Base-by-base conservation (phyloP, 2,888 invertebrate genomes). In the Drosophila sordidapex region DNA sequence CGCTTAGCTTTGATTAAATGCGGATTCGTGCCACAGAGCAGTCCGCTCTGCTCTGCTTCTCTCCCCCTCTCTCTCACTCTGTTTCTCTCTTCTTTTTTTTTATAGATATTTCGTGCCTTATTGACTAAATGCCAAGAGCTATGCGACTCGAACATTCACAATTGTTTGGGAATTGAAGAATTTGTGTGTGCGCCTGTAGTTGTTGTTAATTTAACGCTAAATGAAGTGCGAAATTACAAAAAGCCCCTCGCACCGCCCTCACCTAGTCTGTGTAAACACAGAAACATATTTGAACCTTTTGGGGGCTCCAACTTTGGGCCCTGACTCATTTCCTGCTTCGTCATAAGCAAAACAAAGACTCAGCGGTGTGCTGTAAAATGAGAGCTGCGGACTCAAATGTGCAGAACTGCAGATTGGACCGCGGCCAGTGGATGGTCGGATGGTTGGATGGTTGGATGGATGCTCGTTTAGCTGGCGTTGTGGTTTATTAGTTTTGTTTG, bases 201-300 rank as follows among this genome's bases (percentile, higher is more conserved):
- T 64, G 58, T 69, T 83, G 70, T 85, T 87, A 84, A 87, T 87
- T 87, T 87, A 83, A 85, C 83, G 89, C 87, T 83, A 87, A 87
- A 87, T 87, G 87, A 87, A 87, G 87, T 87, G 87, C 89, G 87
- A 89, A 87, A 87, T 87, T 87, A 87, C 84, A 67, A 72, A 69
- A 64, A 66, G 53, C 25, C 43, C 57, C 56, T 43, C 43, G 13
- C 6, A 2, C 8, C 31, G 18, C 40, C 21, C 18, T 27, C 10
- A 27, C 25, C 59, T 35, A 65, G 70, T 67, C 61, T 77, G 71
- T 72, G 58, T 62, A 84, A 73, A 73, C 67, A 75, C 57, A 66
- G 68, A 15, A 74, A 82, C 66, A 70, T 68, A 73, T 71, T 63
- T 61, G 43, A 60, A 60, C 52, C 74, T 40, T 40, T 40, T 33